phyloP scores from a whole-genome alignment of 2,888 invertebrate genomes.

The Drosophila algonquin region DNA sequence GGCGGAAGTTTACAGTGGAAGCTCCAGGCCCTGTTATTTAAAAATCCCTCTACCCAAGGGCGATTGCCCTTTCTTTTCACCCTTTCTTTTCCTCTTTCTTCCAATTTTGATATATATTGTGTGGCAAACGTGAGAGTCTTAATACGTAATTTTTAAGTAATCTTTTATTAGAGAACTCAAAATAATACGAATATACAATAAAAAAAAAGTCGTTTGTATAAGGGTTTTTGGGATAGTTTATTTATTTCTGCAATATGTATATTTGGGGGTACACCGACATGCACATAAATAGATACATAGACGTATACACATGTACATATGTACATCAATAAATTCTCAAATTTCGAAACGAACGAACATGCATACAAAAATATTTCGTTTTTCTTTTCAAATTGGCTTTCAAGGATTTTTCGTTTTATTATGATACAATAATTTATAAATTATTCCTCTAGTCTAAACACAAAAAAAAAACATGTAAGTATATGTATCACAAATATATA shows the following conservation, averaged over 20 bases:
- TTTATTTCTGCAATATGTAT: slow-evolving; percentile 19
- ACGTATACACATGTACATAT: slow-evolving; percentile 26
- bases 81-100: no score
- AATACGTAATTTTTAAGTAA: no score
- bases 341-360: slow-evolving; percentile 50
- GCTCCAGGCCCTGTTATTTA: no score
- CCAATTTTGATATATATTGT: no score
- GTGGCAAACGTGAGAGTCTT: no score
- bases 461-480: slow-evolving; percentile 52
- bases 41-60: no score
- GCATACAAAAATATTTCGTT: slow-evolving; percentile 63
- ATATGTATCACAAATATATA: slow-evolving; percentile 75
- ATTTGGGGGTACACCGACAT: slow-evolving; percentile 14
- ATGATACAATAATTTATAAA: slow-evolving; percentile 71
- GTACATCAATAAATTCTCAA: slow-evolving; percentile 36
- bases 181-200: neutral
- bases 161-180: neutral
- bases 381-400: slow-evolving; percentile 49
- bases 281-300: slow-evolving; percentile 15
- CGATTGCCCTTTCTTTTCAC: no score
- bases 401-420: slow-evolving; percentile 56
- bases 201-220: neutral
- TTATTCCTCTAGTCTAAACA: slow-evolving; percentile 50
- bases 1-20: no score
- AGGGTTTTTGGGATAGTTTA: slow-evolving; percentile 5